Evolutionary conservation across 2,113 vertebrate genomes (phyloP), one percentile per base, ranked within the genome.

Genomic region (Xerus inauris): DNA sequence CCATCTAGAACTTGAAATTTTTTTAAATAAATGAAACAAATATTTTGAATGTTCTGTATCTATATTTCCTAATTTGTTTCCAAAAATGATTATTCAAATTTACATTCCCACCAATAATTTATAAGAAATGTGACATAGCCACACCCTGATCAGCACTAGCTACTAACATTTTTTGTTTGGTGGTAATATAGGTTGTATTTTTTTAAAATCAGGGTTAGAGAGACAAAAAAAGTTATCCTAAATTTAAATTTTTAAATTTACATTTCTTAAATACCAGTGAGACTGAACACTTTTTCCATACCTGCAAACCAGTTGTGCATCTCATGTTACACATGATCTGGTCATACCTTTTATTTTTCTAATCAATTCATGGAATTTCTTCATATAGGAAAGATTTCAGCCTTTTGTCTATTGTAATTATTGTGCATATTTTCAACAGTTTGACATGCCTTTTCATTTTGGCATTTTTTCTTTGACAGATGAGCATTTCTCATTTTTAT

Each of bases 361-460:
- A 84, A 94, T 94, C 12, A 26, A 94, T 88, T 95, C 59, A 2
- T 13, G 89, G 42, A 16, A 85, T 80, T 92, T 87, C 71, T 95
- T 88, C 88, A n/a, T 57, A 75, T 19, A 77, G 84, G 28, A 94
- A 92, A 73, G 59, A 96, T 85, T 85, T 82, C 65, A 94, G 83
- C 35, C 49, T 97, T 97, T 94, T 90, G 57, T 92, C 76, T 87
- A 65, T 62, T 96, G 94, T 87, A 96, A 92, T 95, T 97, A 47
- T 89, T 89, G 76, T 90, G 83, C 86, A 90, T 96, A 86, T 87
- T 94, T 91, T 85, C 85, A 92, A 75, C 38, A 79, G 47, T 95
- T 86, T 96, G 93, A 95, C 77, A 88, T 35, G 84, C 62, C 85
- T 96, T 93, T 94, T 95, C 95, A 89, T 96, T 97, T 95, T 54